These are phyloP conservation scores for Lycodopsis pacificus DNA, from an alignment of 2,797 vertebrate species.

Conservation along the genomic window DNA sequence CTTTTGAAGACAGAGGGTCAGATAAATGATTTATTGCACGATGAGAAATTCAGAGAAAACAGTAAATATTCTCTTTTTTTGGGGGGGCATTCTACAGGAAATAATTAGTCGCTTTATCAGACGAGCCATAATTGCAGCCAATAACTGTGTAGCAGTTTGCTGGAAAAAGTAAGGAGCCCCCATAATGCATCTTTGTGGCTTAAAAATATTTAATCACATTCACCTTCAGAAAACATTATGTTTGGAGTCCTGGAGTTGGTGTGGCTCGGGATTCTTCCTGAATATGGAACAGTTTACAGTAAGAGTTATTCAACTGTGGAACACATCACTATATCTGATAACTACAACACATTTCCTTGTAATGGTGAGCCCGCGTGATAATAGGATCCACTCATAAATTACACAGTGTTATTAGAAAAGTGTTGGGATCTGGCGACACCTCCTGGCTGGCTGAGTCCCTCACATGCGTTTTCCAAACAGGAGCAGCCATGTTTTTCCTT, in stretches of 20 bases:
- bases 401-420: neutral
- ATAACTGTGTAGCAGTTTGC: neutral
- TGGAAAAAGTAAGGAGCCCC: too few species aligned
- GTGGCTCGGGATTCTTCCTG: neutral
- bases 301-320: neutral
- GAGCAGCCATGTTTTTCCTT: too few species aligned
- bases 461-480: too few species aligned
- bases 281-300: neutral
- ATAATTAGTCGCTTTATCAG: neutral
- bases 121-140: neutral
- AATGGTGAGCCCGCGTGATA: neutral
- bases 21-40: conserved; percentile 8
- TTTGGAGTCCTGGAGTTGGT: too few species aligned
- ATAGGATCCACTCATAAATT: neutral
- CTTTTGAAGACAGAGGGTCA: conserved; percentile 32
- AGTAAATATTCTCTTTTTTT: neutral
- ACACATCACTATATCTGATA: conserved; percentile 14
- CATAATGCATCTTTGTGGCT: too few species aligned
- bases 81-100: neutral
- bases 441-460: too few species aligned
- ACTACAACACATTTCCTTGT: neutral
- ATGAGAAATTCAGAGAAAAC: conserved; percentile 9
- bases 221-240: too few species aligned
- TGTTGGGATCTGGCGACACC: too few species aligned
- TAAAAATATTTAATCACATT: too few species aligned